Evolutionary conservation across 2,888 invertebrate species (phyloP).

Genomic region (Xylota sylvarum): DNA sequence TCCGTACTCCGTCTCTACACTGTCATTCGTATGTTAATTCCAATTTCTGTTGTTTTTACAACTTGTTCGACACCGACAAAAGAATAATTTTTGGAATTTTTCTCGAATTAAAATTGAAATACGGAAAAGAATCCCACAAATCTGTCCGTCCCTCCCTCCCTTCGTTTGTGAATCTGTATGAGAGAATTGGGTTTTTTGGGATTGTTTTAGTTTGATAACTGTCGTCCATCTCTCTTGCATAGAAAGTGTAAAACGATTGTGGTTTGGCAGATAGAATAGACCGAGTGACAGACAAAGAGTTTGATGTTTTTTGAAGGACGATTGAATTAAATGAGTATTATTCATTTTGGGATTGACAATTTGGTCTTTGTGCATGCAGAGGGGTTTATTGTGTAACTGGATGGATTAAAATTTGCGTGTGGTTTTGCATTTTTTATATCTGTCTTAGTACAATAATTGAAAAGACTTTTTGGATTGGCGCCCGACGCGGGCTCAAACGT

Average conservation of each 20-base stretch:
- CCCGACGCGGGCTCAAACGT: not conserved
- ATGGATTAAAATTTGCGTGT: constrained; percentile 3
- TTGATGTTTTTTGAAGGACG: constrained; percentile 27
- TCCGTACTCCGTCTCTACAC: constrained; percentile 1
- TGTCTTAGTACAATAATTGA: not conserved
- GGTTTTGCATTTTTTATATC: not conserved
- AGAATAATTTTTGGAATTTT: constrained; percentile 59
- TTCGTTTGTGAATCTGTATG: constrained; percentile 1
- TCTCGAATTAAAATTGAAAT: constrained; percentile 60
- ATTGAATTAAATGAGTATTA: constrained; percentile 36
- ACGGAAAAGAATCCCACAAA: constrained; percentile 47
- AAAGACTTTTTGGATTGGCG: not conserved
- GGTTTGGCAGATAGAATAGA: constrained; percentile 17
- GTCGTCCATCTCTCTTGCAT: constrained; percentile 8
- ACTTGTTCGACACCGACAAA: constrained; percentile 73
- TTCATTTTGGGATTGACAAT: constrained; percentile 26
- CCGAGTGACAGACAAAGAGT: constrained; percentile 21
- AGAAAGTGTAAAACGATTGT: constrained; percentile 25
- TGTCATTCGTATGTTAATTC: constrained; percentile 73
- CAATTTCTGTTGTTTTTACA: constrained; percentile 66
- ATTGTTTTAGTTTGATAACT: constrained; percentile 49
- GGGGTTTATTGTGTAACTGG: not conserved
- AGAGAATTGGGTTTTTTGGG: constrained; percentile 19
- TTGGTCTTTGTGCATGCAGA: constrained; percentile 1
- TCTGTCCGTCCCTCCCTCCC: constrained; percentile 8